Evolutionary conservation across 2,113 vertebrate genomes (phyloP).

Genomic region (Mandrillus leucophaeus): DNA sequence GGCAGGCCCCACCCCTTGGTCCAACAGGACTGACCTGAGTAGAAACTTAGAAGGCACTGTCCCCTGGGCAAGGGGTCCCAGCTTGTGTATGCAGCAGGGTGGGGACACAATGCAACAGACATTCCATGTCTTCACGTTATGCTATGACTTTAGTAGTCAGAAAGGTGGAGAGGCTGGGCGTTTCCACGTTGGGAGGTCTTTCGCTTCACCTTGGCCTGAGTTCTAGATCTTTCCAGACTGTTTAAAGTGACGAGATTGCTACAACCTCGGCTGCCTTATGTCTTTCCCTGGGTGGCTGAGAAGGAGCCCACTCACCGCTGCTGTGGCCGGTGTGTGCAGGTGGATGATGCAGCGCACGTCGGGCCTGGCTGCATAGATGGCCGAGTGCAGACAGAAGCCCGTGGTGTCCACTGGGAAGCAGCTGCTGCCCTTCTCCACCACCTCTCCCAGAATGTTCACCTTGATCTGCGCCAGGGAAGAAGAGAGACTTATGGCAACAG

Average conservation of each 20-base stretch:
- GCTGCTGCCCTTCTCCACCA: constrained; percentile 95
- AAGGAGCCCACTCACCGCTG: constrained; percentile 86
- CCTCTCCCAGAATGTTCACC: constrained; percentile 95
- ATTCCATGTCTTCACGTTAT: not conserved
- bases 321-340: constrained; percentile 92
- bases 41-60: not conserved
- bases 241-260: not conserved
- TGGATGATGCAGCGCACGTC: constrained; percentile 93
- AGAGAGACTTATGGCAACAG: not conserved
- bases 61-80: too few relatives aligned
- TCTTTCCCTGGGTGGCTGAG: not conserved
- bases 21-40: too few relatives aligned
- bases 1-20: not conserved
- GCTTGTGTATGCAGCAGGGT: fast-evolving
- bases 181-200: not conserved
- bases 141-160: not conserved
- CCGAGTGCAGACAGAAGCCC: constrained; percentile 94
- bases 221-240: not conserved
- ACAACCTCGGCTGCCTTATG: not conserved
- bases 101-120: fast-evolving
- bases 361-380: constrained; percentile 94
- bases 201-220: not conserved
- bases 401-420: constrained; percentile 88
- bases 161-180: not conserved
- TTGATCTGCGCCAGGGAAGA: constrained; percentile 88